phyloP scores from a whole-genome alignment of 2,888 invertebrate genomes.

The Corbicula japonica region DNA sequence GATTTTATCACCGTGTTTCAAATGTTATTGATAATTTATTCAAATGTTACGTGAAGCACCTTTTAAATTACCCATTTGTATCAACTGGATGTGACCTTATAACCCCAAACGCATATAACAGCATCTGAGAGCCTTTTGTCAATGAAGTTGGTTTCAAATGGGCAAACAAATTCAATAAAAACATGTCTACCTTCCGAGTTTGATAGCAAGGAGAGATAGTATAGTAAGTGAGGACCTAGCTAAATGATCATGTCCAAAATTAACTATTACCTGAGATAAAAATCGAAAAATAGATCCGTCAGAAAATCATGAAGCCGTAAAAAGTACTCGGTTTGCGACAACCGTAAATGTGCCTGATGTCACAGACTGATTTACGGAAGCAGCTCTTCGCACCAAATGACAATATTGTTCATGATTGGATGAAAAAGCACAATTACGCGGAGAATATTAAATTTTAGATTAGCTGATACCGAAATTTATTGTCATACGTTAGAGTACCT shows the following conservation, averaged over 20 bases:
- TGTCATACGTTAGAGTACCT: constrained; percentile 46
- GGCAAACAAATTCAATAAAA: constrained; percentile 30
- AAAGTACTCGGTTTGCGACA: constrained; percentile 48
- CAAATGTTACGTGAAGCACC: constrained; percentile 34
- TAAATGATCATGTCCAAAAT: constrained; percentile 53
- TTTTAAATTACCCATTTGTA: constrained; percentile 32
- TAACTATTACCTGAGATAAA: constrained; percentile 42
- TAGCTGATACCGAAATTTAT: constrained; percentile 41
- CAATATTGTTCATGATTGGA: constrained; percentile 53
- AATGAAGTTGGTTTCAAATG: constrained; percentile 14
- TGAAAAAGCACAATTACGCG: constrained; percentile 40
- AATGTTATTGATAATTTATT: constrained; percentile 38
- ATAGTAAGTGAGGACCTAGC: constrained; percentile 26
- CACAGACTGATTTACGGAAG: constrained; percentile 49
- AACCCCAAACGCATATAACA: constrained; percentile 5
- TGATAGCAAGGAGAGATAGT: constrained; percentile 27
- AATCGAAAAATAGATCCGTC: constrained; percentile 43
- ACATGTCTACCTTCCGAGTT: constrained; percentile 24
- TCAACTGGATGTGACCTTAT: constrained; percentile 19
- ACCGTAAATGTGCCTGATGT: constrained; percentile 45
- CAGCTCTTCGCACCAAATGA: constrained; percentile 46
- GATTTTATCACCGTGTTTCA: constrained; percentile 29
- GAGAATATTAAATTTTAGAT: constrained; percentile 47
- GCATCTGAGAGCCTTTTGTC: constrained; percentile 16
- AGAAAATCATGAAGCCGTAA: constrained; percentile 39